A percentile compares a stretch with the other conserved stretches of the same genome.
These are phyloP conservation scores for Laodelphax striatellus DNA, from an alignment of 1,140 invertebrate genomes.

Conservation along the genomic window DNA sequence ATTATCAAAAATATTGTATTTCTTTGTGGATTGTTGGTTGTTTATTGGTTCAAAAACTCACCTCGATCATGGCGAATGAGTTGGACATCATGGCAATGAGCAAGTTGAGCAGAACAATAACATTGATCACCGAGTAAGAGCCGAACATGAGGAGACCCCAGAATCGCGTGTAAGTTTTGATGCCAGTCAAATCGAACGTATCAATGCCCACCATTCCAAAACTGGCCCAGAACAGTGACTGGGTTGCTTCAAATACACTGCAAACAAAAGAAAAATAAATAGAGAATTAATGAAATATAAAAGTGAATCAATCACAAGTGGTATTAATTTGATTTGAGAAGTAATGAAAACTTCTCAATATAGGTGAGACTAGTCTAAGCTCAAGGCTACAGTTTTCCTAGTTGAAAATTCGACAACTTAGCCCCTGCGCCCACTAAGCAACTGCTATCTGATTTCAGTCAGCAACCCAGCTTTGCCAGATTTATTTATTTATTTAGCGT, in stretches of 20 bases:
- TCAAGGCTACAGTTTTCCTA: no score
- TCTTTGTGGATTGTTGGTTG: no score
- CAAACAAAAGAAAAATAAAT: conserved; percentile 24
- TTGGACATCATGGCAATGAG: conserved; percentile 89
- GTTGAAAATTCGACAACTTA: no score
- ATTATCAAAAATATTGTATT: no score
- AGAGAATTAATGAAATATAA: not conserved
- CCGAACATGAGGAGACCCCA: conserved; percentile 74
- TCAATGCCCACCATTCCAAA: conserved; percentile 76
- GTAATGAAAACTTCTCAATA: no score
- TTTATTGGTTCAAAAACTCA: conserved; percentile 26
- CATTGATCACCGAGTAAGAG: conserved; percentile 71
- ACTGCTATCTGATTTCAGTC: no score
- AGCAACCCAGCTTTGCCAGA: no score
- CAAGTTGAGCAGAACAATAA: conserved; percentile 74
- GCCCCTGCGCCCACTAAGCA: no score
- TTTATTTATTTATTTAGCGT: no score
- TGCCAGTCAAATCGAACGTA: conserved; percentile 60
- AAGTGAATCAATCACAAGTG: no score
- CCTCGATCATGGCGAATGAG: conserved; percentile 69
- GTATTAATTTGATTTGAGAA: no score
- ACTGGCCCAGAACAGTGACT: conserved; percentile 83
- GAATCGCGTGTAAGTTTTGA: conserved; percentile 66
- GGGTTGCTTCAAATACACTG: conserved; percentile 80
- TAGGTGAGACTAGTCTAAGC: no score